Evolutionary conservation across 2,888 invertebrate species (phyloP), one percentile per base, ranked within the genome.

Genomic region (Ischnura elegans): DNA sequence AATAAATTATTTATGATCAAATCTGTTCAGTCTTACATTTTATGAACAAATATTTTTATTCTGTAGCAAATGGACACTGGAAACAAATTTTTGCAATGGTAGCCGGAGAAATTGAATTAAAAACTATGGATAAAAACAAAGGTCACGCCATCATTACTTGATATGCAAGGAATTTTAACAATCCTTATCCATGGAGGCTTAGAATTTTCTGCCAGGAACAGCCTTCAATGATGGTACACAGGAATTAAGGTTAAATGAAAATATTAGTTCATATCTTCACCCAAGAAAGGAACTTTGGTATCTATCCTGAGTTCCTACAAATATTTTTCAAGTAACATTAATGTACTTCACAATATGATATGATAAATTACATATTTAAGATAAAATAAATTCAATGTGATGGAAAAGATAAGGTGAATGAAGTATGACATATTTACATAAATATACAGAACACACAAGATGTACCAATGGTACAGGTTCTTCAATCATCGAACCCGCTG

Each of bases 1-100:
- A 90, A 90, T 90, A 90, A 90, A 90, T 90, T 90, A 90, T 90
- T 90, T 90, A 90, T 90, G 90, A 55, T 90, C 61, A 90, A 86
- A 90, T 90, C 90, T 90, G 90, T 90, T 90, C 90, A 90, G 90
- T 90, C 90, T 90, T 90, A 90, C 90, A 90, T 90, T 90, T 90
- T n/a, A 90, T 90, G 90, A 90, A 90, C 90, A 90, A 90, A 90
- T 66, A 90, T 66, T 90, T 61, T 90, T 90, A 66, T 43, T 61
- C 55, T 61, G 90, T 90, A 90, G 90, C 90, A 90, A 90, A 90
- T 45, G 61, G 61, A 90, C 90, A 90, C 61, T 43, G 61, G 36
- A 45, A 90, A 61, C 21, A 61, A 90, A 5, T 90, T 43, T 90
- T 61, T n/a, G 66, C 43, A 25, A 61, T 90, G 90, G 90, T 90